Evolutionary conservation across 30 jellyfish, hydroid and myxozoan genomes (phyloP).

Genomic region (Nemopilema nomurai): DNA sequence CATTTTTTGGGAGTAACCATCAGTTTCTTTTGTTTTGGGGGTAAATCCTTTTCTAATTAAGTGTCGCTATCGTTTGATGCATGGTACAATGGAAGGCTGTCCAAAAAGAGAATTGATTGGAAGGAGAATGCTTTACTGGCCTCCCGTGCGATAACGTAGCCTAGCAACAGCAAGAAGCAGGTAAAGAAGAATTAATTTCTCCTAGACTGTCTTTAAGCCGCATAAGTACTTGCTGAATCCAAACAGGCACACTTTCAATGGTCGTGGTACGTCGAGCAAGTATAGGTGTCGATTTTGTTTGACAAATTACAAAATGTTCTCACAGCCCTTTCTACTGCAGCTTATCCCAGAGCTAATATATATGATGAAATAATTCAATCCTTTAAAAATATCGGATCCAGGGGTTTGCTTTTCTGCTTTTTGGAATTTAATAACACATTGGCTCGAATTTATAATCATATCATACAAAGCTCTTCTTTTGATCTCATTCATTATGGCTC

Average conservation of each 20-base stretch:
- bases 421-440: background rate
- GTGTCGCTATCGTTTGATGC: no score
- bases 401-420: background rate
- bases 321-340: background rate
- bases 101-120: background rate
- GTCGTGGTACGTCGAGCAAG: slow-evolving; percentile 1
- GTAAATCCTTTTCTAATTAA: no score
- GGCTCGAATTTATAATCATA: background rate
- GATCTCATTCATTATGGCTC: background rate
- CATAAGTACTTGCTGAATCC: slow-evolving; percentile 6
- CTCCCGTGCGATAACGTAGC: background rate
- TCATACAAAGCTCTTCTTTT: background rate
- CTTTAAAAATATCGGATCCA: background rate
- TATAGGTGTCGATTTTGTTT: background rate
- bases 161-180: background rate
- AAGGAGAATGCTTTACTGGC: background rate
- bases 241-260: slow-evolving; percentile 8
- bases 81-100: background rate
- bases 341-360: background rate
- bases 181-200: background rate
- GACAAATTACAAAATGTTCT: background rate
- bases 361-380: background rate
- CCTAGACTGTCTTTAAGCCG: background rate
- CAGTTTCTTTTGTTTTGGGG: no score
- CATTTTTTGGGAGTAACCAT: no score